Conservation (phyloP, 2,888 invertebrate genomes). For the Erpobdella octoculata region DNA sequence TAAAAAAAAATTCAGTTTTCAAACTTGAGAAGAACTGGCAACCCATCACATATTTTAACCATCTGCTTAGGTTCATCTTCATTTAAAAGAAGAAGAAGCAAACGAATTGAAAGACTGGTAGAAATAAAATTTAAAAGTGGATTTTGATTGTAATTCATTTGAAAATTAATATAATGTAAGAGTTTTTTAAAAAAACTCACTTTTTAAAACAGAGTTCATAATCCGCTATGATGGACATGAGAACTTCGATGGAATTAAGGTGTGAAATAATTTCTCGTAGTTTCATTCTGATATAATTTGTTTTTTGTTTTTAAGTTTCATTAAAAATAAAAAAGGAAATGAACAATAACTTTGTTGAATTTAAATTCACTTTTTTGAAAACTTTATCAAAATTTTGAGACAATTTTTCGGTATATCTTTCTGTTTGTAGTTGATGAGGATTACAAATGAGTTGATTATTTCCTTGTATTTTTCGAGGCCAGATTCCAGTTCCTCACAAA, state of each 20-base stretch:
- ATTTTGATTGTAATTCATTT: background rate
- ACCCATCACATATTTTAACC: slow-evolving; percentile 48
- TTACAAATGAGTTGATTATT: background rate
- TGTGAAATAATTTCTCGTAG: slow-evolving; percentile 45
- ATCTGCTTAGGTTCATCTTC: slow-evolving; percentile 45
- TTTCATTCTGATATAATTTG: slow-evolving; percentile 41
- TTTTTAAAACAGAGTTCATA: slow-evolving; percentile 50
- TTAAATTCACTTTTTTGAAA: slow-evolving; percentile 16
- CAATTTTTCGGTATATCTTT: background rate
- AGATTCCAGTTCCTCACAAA: too few relatives aligned
- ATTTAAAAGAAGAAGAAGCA: slow-evolving; percentile 46
- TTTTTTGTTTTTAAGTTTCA: too few relatives aligned
- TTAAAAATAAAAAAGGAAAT: too few relatives aligned
- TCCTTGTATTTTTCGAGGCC: background rate
- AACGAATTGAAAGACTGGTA: slow-evolving; percentile 46
- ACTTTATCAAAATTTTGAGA: background rate
- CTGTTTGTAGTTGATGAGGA: background rate
- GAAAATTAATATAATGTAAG: background rate
- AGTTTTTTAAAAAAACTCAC: slow-evolving; percentile 40
- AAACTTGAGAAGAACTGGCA: slow-evolving; percentile 49
- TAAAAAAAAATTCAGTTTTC: background rate
- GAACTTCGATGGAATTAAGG: slow-evolving; percentile 46
- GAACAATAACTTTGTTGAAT: background rate
- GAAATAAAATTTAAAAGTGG: background rate
- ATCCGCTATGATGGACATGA: slow-evolving; percentile 48